phyloP scores from a whole-genome alignment of 1,140 invertebrate genomes.

The Meloidogyne hapla region DNA sequence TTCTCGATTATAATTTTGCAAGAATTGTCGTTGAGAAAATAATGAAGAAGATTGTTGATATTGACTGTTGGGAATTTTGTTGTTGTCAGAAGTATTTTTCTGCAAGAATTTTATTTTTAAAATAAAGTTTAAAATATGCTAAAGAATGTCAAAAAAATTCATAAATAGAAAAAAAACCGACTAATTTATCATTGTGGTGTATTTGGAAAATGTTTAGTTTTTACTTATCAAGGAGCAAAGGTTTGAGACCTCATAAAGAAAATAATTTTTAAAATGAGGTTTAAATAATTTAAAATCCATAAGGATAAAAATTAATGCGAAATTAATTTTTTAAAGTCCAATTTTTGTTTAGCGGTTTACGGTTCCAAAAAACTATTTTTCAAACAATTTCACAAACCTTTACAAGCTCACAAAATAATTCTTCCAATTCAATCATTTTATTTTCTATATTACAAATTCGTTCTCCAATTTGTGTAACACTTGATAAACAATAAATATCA shows the following conservation, averaged over 20 bases:
- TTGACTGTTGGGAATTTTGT: not conserved
- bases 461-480: conserved; percentile 26
- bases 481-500: conserved; percentile 23
- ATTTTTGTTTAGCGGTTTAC: too few species aligned
- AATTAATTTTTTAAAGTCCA: too few species aligned
- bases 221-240: too few species aligned
- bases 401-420: not conserved
- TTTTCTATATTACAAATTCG: conserved; percentile 23
- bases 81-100: not conserved
- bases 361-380: not conserved
- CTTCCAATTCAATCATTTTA: conserved; percentile 15
- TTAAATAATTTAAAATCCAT: too few species aligned
- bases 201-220: too few species aligned
- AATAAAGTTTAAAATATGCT: too few species aligned
- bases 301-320: too few species aligned
- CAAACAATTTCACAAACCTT: not conserved
- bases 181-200: too few species aligned
- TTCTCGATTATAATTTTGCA: not conserved
- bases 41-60: not conserved
- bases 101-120: not conserved
- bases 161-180: too few species aligned
- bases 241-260: not conserved
- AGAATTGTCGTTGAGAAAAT: not conserved
- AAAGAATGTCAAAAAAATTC: too few species aligned
- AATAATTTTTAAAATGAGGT: not conserved